phyloP scores from a whole-genome alignment of 2,888 invertebrate genomes.

The Brenthis ino region DNA sequence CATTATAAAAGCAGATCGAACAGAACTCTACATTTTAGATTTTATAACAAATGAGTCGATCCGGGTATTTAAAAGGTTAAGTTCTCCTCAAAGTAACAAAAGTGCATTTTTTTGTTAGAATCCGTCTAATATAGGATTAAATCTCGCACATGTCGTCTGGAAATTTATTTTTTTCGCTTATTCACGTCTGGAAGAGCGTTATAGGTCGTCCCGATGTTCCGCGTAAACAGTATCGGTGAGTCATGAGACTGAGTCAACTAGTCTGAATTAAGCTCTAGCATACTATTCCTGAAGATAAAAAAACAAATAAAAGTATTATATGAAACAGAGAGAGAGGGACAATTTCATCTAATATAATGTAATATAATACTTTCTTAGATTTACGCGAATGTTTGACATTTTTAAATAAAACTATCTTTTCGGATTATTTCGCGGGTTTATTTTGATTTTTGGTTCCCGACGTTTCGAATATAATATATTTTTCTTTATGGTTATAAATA shows the following conservation, averaged over 20 bases:
- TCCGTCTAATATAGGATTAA: conserved; percentile 34
- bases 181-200: conserved; percentile 46
- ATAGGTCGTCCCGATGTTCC: conserved; percentile 44
- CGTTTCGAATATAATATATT: no score
- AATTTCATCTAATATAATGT: no score
- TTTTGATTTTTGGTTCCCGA: no score
- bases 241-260: conserved; percentile 49
- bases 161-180: conserved; percentile 44
- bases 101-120: conserved; percentile 19
- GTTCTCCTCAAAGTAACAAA: conserved; percentile 8
- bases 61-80: not conserved
- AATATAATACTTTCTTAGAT: no score
- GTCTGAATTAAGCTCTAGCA: conserved; percentile 52
- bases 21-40: no score
- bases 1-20: no score
- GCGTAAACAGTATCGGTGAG: conserved; percentile 44
- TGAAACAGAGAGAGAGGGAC: not conserved
- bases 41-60: no score
- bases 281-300: conserved; percentile 39
- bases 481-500: no score
- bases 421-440: no score
- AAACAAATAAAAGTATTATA: conserved; percentile 19
- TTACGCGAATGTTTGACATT: no score
- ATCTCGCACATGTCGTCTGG: conserved; percentile 42
- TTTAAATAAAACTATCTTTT: no score